phyloP scores from a whole-genome alignment of 2,888 invertebrate genomes.

The Diaphora mendica region DNA sequence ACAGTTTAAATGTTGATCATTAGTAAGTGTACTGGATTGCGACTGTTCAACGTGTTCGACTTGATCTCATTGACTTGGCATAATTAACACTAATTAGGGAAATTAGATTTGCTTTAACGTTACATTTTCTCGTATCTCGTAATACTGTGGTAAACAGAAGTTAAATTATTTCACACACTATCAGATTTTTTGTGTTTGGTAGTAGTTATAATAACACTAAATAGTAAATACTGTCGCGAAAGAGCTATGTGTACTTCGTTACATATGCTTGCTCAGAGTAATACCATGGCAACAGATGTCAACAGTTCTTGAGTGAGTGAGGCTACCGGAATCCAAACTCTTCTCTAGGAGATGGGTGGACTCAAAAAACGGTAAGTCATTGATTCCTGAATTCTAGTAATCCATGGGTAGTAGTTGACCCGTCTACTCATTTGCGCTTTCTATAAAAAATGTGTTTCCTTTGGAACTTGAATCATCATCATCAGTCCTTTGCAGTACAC shows the following conservation, averaged over 20 bases:
- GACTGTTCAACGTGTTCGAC: slow-evolving; percentile 27
- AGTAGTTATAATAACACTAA: no score
- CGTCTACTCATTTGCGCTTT: background rate
- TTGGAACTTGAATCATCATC: no score
- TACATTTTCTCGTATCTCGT: background rate
- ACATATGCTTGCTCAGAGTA: no score
- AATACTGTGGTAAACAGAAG: background rate
- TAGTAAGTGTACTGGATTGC: slow-evolving; percentile 43
- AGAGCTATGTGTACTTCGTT: no score
- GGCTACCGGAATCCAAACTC: no score
- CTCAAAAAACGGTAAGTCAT: no score
- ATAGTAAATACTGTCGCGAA: no score
- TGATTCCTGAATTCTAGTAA: background rate
- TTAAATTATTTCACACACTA: background rate
- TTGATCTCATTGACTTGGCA: slow-evolving; percentile 43
- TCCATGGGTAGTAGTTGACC: background rate
- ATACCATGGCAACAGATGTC: no score
- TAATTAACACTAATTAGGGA: slow-evolving; percentile 54
- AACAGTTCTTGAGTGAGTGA: no score
- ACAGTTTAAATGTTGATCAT: slow-evolving; percentile 48
- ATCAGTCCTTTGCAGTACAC: no score
- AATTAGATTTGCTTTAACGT: slow-evolving; percentile 40
- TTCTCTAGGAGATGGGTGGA: no score
- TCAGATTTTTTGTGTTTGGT: background rate
- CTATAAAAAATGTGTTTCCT: no score